These are phyloP conservation scores for Chamaetylas fuelleborni DNA, from an alignment of 2,113 vertebrate species.

Conservation along the genomic window DNA sequence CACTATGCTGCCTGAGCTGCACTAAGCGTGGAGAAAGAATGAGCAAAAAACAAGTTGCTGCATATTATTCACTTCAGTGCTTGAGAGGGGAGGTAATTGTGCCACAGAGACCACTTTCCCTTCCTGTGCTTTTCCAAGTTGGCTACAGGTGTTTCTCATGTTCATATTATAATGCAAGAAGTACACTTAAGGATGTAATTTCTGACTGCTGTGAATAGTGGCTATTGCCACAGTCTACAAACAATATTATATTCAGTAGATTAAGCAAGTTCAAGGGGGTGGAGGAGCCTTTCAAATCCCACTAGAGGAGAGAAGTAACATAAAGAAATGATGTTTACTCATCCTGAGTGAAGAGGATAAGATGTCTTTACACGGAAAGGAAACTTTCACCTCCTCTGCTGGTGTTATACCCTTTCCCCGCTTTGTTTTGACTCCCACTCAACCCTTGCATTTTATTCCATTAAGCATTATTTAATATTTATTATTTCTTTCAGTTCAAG, in stretches of 20 bases:
- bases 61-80: neutral
- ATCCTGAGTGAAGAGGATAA: neutral
- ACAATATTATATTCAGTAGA: neutral
- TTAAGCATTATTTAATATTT: constrained; percentile 5
- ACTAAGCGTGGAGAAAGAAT: neutral
- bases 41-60: neutral
- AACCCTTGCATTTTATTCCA: neutral
- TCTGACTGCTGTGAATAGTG: neutral
- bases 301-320: neutral
- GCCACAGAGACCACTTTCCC: neutral
- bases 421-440: neutral
- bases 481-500: constrained; percentile 2
- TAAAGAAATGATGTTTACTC: neutral
- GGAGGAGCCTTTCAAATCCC: neutral
- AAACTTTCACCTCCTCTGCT: neutral
- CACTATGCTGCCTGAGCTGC: neutral
- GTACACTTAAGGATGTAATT: neutral
- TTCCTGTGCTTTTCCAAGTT: neutral
- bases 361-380: neutral
- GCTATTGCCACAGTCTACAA: neutral
- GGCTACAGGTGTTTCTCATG: neutral
- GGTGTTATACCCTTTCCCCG: neutral
- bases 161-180: neutral
- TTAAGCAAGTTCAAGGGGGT: neutral
- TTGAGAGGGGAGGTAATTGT: neutral